Base-by-base conservation (phyloP, 1,140 invertebrate species). In the Eciton burchellii region DNA sequence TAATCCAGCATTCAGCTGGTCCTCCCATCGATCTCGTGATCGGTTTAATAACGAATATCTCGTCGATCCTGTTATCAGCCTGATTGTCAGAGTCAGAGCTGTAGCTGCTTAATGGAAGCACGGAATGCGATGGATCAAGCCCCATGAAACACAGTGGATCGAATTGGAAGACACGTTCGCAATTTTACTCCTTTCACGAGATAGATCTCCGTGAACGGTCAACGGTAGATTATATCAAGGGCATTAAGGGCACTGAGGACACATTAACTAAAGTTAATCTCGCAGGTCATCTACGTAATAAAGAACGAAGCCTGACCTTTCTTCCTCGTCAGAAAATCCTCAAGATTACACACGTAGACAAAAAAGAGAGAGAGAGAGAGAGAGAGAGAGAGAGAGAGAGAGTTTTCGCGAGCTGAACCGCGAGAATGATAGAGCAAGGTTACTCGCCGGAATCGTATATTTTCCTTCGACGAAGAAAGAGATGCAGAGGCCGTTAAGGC, bases 401-500 rank as follows among this genome's bases (percentile, higher is more conserved):
- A 57, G 29, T 9, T 11, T 43, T 59, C 14, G 12, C 45, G 1
- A 62, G 1, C 45, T 47, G 26, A 60, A 60, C n/a, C 45, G 19
- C 19, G 12, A 6, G 26, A 74, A 19, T 74, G 12, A 14, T 59
- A 73, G 43, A 59, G 1, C 70, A 73, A 45, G 24, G 45, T 60
- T 73, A 73, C 45, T 73, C 56, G 2, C 5, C n/a, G 11, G 60
- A 21, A 45, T 26, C 14, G 11, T 26, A 59, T 45, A 43, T 26
- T 16, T 6, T 60, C 35, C 26, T 52, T 3, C 26, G 49, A 0
- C 24, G 41, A 59, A 12, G 9, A 1, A 72, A 12, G 9, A 3
- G 8, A 56, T 4, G 21, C 11, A 5, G n/a, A 24, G 45, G 62
- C 81, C 59, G 66, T 47, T 82, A 70, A 41, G n/a, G 19, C 54